Evolutionary conservation across 2,888 invertebrate species (phyloP).

Genomic region (Lottia gigantea): DNA sequence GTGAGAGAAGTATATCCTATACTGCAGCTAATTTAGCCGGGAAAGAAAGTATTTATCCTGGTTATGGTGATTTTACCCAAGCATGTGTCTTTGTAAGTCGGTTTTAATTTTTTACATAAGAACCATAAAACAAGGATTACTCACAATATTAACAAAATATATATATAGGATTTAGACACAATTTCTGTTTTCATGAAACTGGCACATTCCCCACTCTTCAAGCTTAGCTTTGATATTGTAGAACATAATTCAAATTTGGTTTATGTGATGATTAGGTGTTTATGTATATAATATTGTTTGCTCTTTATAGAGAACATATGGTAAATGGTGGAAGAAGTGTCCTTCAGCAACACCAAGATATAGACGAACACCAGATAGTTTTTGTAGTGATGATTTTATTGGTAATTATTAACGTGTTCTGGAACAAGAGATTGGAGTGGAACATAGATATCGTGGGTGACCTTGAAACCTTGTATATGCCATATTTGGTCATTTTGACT

Average conservation of each 20-base stretch:
- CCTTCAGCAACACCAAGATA: conserved; percentile 53
- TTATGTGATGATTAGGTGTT: no score
- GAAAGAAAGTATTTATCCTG: conserved; percentile 81
- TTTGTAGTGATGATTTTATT: conserved; percentile 63
- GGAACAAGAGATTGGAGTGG: no score
- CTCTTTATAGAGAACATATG: conserved; percentile 61
- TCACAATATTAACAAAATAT: no score
- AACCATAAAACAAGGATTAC: no score
- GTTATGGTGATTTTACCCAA: conserved; percentile 91
- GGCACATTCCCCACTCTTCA: no score
- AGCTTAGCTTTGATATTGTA: no score
- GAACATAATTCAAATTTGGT: no score
- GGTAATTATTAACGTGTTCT: conserved; percentile 41
- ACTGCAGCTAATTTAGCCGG: conserved; percentile 88
- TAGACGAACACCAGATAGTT: conserved; percentile 47
- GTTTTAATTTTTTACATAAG: neutral
- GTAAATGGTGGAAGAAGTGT: conserved; percentile 62
- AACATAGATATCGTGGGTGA: no score
- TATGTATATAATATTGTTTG: neutral
- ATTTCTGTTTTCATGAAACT: no score
- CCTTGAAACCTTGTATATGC: no score
- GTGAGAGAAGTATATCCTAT: conserved; percentile 87
- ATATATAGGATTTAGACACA: no score
- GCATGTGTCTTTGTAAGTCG: conserved; percentile 86
- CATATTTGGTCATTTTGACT: no score